These are phyloP conservation scores for Meghimatium bilineatum DNA, from an alignment of 2,888 invertebrate genomes.

Conservation along the genomic window DNA sequence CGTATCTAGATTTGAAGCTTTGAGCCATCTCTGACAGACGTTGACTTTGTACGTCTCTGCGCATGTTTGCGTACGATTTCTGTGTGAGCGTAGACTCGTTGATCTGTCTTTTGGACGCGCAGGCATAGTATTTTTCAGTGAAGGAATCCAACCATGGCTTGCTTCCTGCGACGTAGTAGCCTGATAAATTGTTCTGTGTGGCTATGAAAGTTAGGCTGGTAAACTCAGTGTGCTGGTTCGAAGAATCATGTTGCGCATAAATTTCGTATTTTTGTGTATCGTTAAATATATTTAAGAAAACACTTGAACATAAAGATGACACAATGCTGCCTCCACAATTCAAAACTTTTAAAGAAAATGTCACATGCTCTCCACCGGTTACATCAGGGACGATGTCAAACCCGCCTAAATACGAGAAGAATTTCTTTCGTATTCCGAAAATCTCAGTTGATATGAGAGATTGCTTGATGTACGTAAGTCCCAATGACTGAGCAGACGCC, in stretches of 20 bases:
- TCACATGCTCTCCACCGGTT: slow-evolving; percentile 29
- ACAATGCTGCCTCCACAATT: slow-evolving; percentile 34
- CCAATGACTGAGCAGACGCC: not conserved
- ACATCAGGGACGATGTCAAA: slow-evolving; percentile 21
- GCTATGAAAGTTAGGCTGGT: slow-evolving; percentile 14
- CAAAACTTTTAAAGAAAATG: slow-evolving; percentile 34
- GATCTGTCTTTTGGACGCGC: not conserved
- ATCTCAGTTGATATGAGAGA: slow-evolving; percentile 37
- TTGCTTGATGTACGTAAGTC: slow-evolving; percentile 12
- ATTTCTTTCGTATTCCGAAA: slow-evolving; percentile 23
- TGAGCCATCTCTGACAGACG: not conserved
- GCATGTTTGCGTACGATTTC: not conserved
- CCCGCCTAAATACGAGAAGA: slow-evolving; percentile 6
- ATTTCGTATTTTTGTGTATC: no score
- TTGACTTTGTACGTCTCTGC: not conserved
- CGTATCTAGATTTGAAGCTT: not conserved
- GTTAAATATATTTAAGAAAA: slow-evolving; percentile 6
- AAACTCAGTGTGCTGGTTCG: not conserved
- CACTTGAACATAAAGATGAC: slow-evolving; percentile 18
- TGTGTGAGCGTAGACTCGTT: not conserved
- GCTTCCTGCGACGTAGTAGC: slow-evolving; percentile 6
- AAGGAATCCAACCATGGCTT: slow-evolving; percentile 30
- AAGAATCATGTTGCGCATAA: no score
- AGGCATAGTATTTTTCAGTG: slow-evolving; percentile 6
- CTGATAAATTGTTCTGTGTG: not conserved